Evolutionary conservation across 2,113 vertebrate genomes (phyloP).

Genomic region (Mirounga angustirostris): DNA sequence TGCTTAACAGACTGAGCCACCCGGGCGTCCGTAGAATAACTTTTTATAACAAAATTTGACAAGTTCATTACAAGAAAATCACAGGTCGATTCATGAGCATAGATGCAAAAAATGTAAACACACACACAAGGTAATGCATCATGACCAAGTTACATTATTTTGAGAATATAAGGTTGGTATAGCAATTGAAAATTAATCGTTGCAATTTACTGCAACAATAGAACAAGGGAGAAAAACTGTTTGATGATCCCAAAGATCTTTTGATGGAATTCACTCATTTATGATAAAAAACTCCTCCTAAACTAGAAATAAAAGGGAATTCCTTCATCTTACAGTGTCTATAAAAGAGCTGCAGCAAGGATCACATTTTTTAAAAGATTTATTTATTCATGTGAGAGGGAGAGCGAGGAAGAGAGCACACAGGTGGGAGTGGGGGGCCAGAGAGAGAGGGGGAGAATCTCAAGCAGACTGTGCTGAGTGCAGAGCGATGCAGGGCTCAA

Average conservation of each 20-base stretch:
- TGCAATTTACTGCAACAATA: not conserved
- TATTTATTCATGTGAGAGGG: not conserved
- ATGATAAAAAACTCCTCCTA: not conserved
- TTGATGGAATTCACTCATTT: not conserved
- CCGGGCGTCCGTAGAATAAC: not conserved
- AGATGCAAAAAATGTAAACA: not conserved
- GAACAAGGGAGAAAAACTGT: not conserved
- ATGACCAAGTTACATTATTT: not conserved
- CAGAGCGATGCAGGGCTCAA: not conserved
- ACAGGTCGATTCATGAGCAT: not conserved
- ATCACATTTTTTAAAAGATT: not conserved
- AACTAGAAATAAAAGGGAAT: not conserved
- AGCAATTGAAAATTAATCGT: not conserved
- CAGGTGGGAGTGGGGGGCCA: not conserved
- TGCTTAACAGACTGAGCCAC: no score
- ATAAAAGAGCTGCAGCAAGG: not conserved
- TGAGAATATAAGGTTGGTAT: not conserved
- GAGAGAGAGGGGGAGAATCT: not conserved
- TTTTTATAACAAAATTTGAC: not conserved
- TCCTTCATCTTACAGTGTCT: not conserved
- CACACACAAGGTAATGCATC: not conserved
- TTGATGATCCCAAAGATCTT: not conserved
- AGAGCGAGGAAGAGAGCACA: not conserved
- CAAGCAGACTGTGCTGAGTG: not conserved
- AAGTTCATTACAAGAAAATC: not conserved